Percentiles rank a stretch among this genome's conserved stretches.
Evolutionary conservation across 1,140 invertebrate genomes (phyloP).

Genomic region (Drosophila pectinifera): DNA sequence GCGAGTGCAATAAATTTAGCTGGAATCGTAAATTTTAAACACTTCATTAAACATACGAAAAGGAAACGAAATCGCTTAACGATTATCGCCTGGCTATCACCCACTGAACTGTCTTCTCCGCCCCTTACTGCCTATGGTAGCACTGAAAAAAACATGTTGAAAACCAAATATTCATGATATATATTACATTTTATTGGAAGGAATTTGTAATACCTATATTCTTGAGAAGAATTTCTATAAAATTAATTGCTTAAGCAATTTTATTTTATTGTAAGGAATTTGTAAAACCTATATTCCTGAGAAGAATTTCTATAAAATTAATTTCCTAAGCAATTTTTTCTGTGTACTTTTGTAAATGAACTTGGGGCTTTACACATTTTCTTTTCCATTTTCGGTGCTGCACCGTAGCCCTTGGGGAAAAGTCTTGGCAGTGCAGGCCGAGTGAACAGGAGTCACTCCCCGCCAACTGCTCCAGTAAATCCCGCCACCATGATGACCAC

Average conservation of each 20-base stretch:
- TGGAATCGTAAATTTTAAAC: constrained; percentile 74
- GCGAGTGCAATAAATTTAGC: constrained; percentile 63
- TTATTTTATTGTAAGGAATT: no score
- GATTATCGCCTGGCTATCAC: constrained; percentile 59
- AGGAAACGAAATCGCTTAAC: constrained; percentile 68
- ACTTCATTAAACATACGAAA: constrained; percentile 69
- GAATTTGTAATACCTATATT: no score
- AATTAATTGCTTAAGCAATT: no score
- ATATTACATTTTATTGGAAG: background rate
- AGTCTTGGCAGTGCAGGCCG: constrained; percentile 28
- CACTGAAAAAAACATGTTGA: constrained; percentile 8
- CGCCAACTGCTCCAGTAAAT: constrained; percentile 15
- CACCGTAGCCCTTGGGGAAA: constrained; percentile 17
- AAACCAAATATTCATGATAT: background rate
- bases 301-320: background rate
- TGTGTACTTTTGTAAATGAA: constrained; percentile 8
- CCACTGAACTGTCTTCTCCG: constrained; percentile 11
- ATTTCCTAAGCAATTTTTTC: background rate
- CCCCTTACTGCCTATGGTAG: constrained; percentile 24
- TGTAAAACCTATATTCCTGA: no score
- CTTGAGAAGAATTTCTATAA: no score
- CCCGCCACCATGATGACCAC: constrained; percentile 44
- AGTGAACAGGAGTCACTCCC: constrained; percentile 27
- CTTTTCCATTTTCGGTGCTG: constrained; percentile 34
- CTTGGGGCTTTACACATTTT: constrained; percentile 20